A percentile compares a stretch with the other conserved stretches of the same genome.
Evolutionary conservation across 2,113 vertebrate species (phyloP).

Genomic region (Phaethornis superciliosus): DNA sequence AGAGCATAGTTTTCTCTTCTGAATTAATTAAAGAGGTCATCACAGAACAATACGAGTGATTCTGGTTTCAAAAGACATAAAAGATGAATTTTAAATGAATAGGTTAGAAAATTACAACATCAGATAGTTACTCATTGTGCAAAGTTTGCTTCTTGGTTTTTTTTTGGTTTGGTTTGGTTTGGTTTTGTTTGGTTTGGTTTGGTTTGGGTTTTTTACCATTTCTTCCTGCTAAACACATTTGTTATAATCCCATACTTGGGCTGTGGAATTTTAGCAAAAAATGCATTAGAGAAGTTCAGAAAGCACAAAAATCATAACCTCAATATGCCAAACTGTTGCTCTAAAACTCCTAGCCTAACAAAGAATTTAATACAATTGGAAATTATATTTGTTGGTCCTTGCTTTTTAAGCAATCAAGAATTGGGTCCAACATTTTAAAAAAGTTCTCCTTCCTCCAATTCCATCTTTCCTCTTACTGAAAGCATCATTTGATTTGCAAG

Average conservation of each 20-base stretch:
- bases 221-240: not conserved
- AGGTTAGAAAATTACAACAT: not conserved
- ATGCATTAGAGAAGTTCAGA: not conserved
- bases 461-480: not conserved
- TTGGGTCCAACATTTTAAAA: not conserved
- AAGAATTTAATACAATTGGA: not conserved
- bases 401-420: not conserved
- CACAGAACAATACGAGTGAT: not conserved
- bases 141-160: not conserved
- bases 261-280: not conserved
- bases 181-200: too few relatives aligned
- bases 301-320: not conserved
- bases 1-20: not conserved
- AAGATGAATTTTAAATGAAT: not conserved
- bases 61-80: not conserved
- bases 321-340: not conserved
- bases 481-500: not conserved
- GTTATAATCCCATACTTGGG: fast-evolving
- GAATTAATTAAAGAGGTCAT: not conserved
- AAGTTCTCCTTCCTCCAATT: fast-evolving
- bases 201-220: not conserved
- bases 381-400: not conserved
- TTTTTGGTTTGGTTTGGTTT: too few relatives aligned
- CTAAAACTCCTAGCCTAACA: not conserved
- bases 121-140: not conserved